Evolutionary conservation across 2,888 invertebrate genomes (phyloP), one percentile per base, ranked within the genome.

Genomic region (Caenorhabditis sp.): DNA sequence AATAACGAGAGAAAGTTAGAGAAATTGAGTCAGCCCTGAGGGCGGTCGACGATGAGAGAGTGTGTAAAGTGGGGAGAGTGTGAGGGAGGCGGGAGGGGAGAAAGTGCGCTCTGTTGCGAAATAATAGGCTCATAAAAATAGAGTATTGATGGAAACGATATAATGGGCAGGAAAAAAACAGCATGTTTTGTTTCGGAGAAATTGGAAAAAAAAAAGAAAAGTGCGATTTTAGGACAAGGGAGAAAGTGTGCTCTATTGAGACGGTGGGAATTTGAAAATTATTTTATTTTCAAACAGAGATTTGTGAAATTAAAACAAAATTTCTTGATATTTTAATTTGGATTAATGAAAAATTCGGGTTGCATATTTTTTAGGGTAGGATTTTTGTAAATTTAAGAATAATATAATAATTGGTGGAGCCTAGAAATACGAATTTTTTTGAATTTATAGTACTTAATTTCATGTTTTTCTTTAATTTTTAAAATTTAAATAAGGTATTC

Each of bases 81-180:
- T 10, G 4, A 31, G 31, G 20, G 20, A 63, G 59, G 53, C 57
- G 56, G 50, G 59, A 63, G 67, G 38, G n/a, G 65, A 70, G 59
- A 59, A 67, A 67, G 63, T 67, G 59, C 71, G 71, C 71, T 60
- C 67, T 50, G 63, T 26, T 59, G 71, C 8, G 49, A 62, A 56
- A 54, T 52, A 36, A 31, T 23, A 31, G 14, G 12, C 43, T 43
- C 43, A 43, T 43, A 7, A 43, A n/a, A 36, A 36, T 36, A 36
- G 10, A 43, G 43, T 43, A 43, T 43, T 43, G 43, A 43, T 43
- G 17, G 31, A 31, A 31, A 31, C 31, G 31, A 7, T 31, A 10
- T 3, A 8, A 17, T 50, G 50, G 17, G 14, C 8, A 53, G 3
- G 53, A 53, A 53, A 53, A 53, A n/a, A 53, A 50, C 20, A 14